phyloP scores from a whole-genome alignment of 2,797 vertebrate species.

The Coreius guichenoti region DNA sequence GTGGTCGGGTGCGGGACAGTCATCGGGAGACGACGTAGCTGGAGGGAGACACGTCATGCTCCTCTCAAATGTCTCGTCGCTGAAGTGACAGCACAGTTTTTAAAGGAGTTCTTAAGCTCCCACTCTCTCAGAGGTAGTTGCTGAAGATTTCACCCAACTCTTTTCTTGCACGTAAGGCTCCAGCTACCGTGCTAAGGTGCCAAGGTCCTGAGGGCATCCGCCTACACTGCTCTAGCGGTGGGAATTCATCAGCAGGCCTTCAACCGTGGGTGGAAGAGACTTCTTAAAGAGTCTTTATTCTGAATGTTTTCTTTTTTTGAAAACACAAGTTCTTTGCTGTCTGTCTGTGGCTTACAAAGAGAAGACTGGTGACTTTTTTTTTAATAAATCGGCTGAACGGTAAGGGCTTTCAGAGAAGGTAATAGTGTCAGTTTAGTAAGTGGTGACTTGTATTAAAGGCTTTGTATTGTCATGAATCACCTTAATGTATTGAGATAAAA shows the following conservation, averaged over 20 bases:
- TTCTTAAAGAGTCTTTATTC: constrained; percentile 43
- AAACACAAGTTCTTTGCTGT: constrained; percentile 26
- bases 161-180: constrained; percentile 46
- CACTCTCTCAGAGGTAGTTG: constrained; percentile 25
- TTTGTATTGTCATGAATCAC: not conserved
- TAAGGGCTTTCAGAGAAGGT: not conserved
- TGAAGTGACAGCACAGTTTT: constrained; percentile 36
- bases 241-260: constrained; percentile 45
- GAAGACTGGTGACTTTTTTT: not conserved
- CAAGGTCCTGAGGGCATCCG: constrained; percentile 59
- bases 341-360: constrained; percentile 11
- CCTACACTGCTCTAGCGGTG: constrained; percentile 46
- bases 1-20: not conserved
- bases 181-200: constrained; percentile 52
- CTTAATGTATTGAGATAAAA: not conserved
- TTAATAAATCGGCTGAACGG: not conserved
- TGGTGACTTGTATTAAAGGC: not conserved
- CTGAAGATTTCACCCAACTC: constrained; percentile 41
- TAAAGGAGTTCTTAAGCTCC: constrained; percentile 28
- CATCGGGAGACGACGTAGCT: constrained; percentile 12
- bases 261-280: constrained; percentile 48
- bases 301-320: constrained; percentile 36
- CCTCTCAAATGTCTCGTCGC: not conserved
- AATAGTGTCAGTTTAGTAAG: not conserved
- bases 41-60: constrained; percentile 25